Conservation (phyloP, 2,888 invertebrate genomes). For the Trissolcus brochymenae region DNA sequence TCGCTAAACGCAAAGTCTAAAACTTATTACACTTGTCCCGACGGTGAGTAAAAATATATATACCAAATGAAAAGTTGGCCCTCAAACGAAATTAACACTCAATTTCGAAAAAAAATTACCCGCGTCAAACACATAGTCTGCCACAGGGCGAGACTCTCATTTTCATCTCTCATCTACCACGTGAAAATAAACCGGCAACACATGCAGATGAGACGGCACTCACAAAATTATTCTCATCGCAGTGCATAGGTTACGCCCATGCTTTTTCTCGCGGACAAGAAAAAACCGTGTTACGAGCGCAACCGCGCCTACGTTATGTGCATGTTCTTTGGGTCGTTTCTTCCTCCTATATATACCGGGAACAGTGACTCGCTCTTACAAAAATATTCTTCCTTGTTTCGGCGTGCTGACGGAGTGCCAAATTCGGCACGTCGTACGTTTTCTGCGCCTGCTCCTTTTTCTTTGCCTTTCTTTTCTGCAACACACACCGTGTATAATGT, state of each 20-base stretch:
- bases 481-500: conserved; percentile 39
- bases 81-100: too few relatives aligned
- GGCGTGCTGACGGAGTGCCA: conserved; percentile 46
- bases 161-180: conserved; percentile 54
- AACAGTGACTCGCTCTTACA: conserved; percentile 44
- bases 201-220: not conserved
- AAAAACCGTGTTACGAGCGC: conserved; percentile 31
- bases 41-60: too few relatives aligned
- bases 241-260: conserved; percentile 43
- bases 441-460: conserved; percentile 29
- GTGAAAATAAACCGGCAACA: conserved; percentile 43
- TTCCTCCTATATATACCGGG: conserved; percentile 37
- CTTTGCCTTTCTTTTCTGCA: conserved; percentile 16
- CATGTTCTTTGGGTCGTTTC: conserved; percentile 3
- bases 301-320: conserved; percentile 5
- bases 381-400: conserved; percentile 55
- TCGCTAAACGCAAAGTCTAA: too few relatives aligned
- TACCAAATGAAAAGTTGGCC: too few relatives aligned
- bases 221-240: conserved; percentile 48
- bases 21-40: too few relatives aligned
- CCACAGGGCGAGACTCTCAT: conserved; percentile 41
- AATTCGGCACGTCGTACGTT: conserved; percentile 44
- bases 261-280: conserved; percentile 32
- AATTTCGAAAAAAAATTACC: conserved; percentile 3
- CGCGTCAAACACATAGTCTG: conserved; percentile 55